These are phyloP conservation scores for Magallana nippona DNA, from an alignment of 2,888 invertebrate genomes.

Conservation along the genomic window DNA sequence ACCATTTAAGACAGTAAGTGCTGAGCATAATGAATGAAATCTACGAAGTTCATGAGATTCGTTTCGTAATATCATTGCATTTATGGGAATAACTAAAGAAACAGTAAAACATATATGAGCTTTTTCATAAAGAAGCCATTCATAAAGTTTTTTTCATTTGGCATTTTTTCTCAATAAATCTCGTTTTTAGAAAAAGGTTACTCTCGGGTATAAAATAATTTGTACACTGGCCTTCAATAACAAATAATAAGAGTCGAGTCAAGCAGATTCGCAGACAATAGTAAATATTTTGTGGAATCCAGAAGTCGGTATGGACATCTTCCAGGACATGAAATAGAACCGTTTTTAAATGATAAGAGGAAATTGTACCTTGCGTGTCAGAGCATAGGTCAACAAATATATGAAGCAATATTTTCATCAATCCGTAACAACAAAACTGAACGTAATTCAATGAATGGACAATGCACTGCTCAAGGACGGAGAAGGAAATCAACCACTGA, in stretches of 20 bases:
- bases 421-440: not conserved
- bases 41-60: not conserved
- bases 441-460: slow-evolving; percentile 10
- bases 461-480: not conserved
- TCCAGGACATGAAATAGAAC: slow-evolving; percentile 17
- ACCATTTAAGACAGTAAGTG: not conserved
- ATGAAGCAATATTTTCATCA: not conserved
- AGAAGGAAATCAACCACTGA: not conserved
- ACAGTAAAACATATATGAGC: too few species aligned
- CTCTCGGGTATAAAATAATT: not conserved
- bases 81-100: too few species aligned
- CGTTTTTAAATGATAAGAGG: not conserved
- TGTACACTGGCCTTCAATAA: not conserved
- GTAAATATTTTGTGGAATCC: not conserved
- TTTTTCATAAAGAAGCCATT: not conserved
- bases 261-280: not conserved
- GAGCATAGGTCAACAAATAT: not conserved
- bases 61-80: not conserved
- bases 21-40: not conserved
- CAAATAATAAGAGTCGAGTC: not conserved
- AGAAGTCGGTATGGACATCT: not conserved
- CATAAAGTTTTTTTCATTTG: not conserved
- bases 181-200: not conserved
- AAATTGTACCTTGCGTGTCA: not conserved
- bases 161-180: not conserved